phyloP scores from a whole-genome alignment of 1,140 invertebrate species.

The Nylanderia fulva region DNA sequence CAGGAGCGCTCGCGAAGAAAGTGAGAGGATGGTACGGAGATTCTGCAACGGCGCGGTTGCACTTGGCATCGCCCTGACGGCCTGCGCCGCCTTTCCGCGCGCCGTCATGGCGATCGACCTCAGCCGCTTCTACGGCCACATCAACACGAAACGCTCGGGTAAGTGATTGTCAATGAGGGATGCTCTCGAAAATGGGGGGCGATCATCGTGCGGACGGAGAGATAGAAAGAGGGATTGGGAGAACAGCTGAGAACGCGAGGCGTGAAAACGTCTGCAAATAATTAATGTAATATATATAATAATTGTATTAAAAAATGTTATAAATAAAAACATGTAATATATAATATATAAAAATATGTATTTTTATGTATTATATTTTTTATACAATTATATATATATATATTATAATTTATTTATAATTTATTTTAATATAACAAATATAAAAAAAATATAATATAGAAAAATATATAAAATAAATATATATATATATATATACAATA shows the following conservation, averaged over 20 bases:
- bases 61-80: slow-evolving; percentile 80
- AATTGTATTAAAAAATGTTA: too few relatives aligned
- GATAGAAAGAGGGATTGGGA: too few relatives aligned
- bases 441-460: too few relatives aligned
- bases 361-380: too few relatives aligned
- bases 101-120: slow-evolving; percentile 89
- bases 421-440: too few relatives aligned
- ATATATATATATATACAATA: too few relatives aligned
- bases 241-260: neutral
- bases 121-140: slow-evolving; percentile 89
- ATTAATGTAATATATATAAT: too few relatives aligned
- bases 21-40: slow-evolving; percentile 70
- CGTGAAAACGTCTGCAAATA: neutral
- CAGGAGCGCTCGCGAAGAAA: neutral
- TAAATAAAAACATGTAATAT: too few relatives aligned
- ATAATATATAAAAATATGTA: too few relatives aligned
- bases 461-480: too few relatives aligned
- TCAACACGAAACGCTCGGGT: slow-evolving; percentile 89
- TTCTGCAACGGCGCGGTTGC: slow-evolving; percentile 74
- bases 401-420: too few relatives aligned
- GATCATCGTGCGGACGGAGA: neutral
- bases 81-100: slow-evolving; percentile 86
- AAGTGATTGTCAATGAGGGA: slow-evolving; percentile 74
- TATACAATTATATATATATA: too few relatives aligned
- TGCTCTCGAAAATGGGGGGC: neutral